phyloP scores from a whole-genome alignment of 2,113 vertebrate genomes.

The Pachycephala philippinensis region DNA sequence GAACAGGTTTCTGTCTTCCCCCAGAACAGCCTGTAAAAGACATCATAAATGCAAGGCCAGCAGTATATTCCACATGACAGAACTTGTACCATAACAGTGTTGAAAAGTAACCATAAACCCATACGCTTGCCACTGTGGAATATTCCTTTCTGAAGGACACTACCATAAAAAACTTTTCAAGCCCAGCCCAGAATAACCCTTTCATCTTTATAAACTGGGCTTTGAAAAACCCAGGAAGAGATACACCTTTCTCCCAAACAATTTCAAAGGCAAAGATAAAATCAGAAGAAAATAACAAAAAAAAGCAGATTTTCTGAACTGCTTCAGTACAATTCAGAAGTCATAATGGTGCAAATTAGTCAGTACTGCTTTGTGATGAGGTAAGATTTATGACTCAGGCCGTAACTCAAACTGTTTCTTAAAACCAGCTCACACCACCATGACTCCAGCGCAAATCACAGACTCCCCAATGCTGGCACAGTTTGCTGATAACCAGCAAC shows the following conservation, averaged over 20 bases:
- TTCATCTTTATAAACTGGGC: background rate
- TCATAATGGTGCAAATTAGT: background rate
- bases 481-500: background rate
- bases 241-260: background rate
- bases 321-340: background rate
- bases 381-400: background rate
- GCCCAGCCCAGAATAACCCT: background rate
- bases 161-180: background rate
- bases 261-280: background rate
- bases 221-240: background rate
- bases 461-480: background rate
- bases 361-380: background rate
- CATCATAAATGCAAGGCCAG: background rate
- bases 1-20: background rate
- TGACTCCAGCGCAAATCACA: background rate
- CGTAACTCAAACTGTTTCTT: background rate
- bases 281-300: background rate
- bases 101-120: background rate
- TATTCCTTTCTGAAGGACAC: background rate
- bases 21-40: background rate
- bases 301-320: background rate
- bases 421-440: background rate
- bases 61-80: background rate
- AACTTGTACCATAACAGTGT: background rate
- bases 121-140: fast-evolving